phyloP scores from a whole-genome alignment of 1,140 invertebrate species.

The Rhopalosiphum maidis region DNA sequence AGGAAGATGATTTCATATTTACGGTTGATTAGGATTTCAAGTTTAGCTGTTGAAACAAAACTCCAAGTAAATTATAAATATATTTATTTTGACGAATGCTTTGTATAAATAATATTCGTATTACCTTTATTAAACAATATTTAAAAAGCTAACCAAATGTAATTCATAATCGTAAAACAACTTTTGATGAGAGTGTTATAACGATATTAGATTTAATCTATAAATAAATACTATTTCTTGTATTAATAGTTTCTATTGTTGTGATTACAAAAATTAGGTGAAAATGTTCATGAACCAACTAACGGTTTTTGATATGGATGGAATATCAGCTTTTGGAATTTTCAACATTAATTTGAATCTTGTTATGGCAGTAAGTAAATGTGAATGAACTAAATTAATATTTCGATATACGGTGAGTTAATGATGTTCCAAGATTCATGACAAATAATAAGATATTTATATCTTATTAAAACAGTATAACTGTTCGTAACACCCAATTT shows the following conservation, averaged over 20 bases:
- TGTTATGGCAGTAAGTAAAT: not conserved
- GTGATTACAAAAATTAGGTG: not conserved
- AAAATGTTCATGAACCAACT: not conserved
- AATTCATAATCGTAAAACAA: too few relatives aligned
- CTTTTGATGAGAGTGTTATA: too few relatives aligned
- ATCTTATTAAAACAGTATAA: too few relatives aligned
- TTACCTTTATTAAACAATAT: too few relatives aligned
- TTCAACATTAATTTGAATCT: not conserved
- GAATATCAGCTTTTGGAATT: not conserved
- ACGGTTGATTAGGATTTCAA: not conserved
- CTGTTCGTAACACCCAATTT: too few relatives aligned
- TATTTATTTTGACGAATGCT: too few relatives aligned
- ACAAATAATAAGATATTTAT: too few relatives aligned
- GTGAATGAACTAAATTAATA: not conserved
- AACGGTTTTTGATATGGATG: not conserved
- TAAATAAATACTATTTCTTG: not conserved
- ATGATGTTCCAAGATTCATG: too few relatives aligned
- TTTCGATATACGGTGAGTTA: too few relatives aligned
- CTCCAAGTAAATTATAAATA: not conserved
- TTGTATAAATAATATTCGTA: too few relatives aligned
- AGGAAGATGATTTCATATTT: not conserved
- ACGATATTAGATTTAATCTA: not conserved
- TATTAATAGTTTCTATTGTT: not conserved
- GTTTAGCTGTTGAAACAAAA: not conserved
- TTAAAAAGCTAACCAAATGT: too few relatives aligned